A percentile compares a stretch with the other conserved stretches of the same genome.
Conservation (phyloP, 2,888 invertebrate genomes). For the Drosophila anomalipes region DNA sequence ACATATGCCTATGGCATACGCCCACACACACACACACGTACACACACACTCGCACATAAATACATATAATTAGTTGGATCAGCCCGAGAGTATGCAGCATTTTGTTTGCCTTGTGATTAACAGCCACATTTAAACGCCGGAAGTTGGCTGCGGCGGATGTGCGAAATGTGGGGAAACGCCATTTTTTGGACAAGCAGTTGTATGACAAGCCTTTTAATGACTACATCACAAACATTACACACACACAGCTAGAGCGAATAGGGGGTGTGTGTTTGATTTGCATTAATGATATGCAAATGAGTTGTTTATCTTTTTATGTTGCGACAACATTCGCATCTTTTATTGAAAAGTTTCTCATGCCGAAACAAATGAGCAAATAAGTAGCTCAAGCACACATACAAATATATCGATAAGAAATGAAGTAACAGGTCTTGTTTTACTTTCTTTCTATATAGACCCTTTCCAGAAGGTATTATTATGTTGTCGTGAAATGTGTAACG, state of each 20-base stretch:
- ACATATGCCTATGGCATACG: constrained; percentile 52
- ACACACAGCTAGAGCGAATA: not conserved
- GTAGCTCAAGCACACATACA: constrained; percentile 20
- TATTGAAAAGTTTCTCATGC: constrained; percentile 72
- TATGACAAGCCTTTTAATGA: constrained; percentile 74
- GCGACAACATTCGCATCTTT: constrained; percentile 68
- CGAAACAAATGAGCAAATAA: constrained; percentile 63
- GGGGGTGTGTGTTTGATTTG: constrained; percentile 53
- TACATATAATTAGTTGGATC: constrained; percentile 61
- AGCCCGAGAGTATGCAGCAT: constrained; percentile 66
- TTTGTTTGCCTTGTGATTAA: constrained; percentile 78
- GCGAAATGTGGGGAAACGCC: constrained; percentile 3
- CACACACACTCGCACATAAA: constrained; percentile 11
- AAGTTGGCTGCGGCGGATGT: constrained; percentile 23
- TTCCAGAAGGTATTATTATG: not conserved
- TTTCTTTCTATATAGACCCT: not conserved
- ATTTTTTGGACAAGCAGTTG: constrained; percentile 16
- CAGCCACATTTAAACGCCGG: constrained; percentile 58
- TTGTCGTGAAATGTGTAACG: not conserved
- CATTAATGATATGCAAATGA: constrained; percentile 82
- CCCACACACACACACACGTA: constrained; percentile 3
- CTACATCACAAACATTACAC: constrained; percentile 32
- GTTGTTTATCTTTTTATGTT: constrained; percentile 74
- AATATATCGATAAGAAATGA: constrained; percentile 61
- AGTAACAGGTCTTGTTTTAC: not conserved